Evolutionary conservation across 2,797 vertebrate species (phyloP).

Genomic region (Presbytis comata): DNA sequence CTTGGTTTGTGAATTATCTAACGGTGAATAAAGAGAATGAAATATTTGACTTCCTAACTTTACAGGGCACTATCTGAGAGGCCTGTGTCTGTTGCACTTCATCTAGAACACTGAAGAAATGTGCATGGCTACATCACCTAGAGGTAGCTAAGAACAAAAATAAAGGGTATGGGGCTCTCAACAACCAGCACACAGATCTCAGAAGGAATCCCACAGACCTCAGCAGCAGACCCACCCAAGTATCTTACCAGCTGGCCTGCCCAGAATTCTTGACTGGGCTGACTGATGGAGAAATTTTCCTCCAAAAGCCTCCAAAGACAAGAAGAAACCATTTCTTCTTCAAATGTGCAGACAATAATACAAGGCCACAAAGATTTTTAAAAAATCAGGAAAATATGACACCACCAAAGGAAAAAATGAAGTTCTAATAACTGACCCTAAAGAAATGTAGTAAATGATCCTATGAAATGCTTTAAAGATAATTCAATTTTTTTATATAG

Average conservation of each 20-base stretch:
- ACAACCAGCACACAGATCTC: neutral
- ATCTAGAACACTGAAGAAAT: neutral
- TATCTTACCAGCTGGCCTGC: neutral
- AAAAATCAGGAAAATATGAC: neutral
- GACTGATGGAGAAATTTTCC: neutral
- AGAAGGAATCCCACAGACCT: accelerated
- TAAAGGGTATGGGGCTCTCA: neutral
- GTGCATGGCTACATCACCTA: neutral
- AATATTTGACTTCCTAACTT: neutral
- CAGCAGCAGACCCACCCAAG: neutral
- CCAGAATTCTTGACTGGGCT: neutral
- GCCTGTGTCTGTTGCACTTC: neutral
- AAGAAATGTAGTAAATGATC: neutral
- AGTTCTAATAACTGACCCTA: neutral
- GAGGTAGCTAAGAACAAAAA: neutral
- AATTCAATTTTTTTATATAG: neutral
- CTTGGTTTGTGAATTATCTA: neutral
- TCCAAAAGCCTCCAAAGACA: neutral
- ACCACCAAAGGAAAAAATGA: neutral
- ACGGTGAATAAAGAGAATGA: neutral
- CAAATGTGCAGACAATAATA: neutral
- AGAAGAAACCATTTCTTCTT: neutral
- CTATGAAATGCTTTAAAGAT: neutral
- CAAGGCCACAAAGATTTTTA: accelerated
- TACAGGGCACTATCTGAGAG: neutral